These are phyloP conservation scores for Brachyopa scutellaris DNA, from an alignment of 2,888 invertebrate species.

Conservation along the genomic window DNA sequence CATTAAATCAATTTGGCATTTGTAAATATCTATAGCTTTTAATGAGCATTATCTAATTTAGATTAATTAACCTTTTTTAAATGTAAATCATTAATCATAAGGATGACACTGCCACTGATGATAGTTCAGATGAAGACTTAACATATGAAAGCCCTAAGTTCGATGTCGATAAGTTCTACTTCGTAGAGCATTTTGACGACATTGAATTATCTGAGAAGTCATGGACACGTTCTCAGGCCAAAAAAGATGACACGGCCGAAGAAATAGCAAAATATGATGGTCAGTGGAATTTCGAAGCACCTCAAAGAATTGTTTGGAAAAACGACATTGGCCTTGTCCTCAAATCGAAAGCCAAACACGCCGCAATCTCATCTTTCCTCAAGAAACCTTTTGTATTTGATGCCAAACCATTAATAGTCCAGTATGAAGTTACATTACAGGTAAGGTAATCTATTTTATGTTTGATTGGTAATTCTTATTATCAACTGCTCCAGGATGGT, in stretches of 20 bases:
- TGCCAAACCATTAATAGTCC: constrained; percentile 92
- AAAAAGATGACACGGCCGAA: constrained; percentile 93
- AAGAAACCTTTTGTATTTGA: constrained; percentile 91
- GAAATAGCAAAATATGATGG: constrained; percentile 98
- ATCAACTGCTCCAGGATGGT: constrained; percentile 87
- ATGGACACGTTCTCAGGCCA: constrained; percentile 95
- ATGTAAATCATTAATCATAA: too few species aligned
- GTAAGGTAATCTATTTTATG: constrained; percentile 76
- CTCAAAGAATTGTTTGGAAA: constrained; percentile 89
- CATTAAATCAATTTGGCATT: too few species aligned
- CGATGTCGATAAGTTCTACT: constrained; percentile 85
- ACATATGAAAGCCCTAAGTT: constrained; percentile 88
- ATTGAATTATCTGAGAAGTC: constrained; percentile 86
- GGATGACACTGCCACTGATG: constrained; percentile 17
- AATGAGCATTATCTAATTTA: too few species aligned
- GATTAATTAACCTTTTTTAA: too few species aligned
- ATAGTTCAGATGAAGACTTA: constrained; percentile 75
- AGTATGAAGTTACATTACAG: constrained; percentile 95
- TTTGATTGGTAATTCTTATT: not conserved
- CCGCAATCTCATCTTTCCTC: constrained; percentile 93
- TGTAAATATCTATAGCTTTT: too few species aligned
- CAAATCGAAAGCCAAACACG: constrained; percentile 97
- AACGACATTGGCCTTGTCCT: constrained; percentile 94
- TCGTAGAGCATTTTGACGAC: constrained; percentile 95
- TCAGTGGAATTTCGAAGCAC: constrained; percentile 88